Evolutionary conservation across 2,888 invertebrate species (phyloP), one percentile per base, ranked within the genome.

Genomic region (Volucella zonaria): DNA sequence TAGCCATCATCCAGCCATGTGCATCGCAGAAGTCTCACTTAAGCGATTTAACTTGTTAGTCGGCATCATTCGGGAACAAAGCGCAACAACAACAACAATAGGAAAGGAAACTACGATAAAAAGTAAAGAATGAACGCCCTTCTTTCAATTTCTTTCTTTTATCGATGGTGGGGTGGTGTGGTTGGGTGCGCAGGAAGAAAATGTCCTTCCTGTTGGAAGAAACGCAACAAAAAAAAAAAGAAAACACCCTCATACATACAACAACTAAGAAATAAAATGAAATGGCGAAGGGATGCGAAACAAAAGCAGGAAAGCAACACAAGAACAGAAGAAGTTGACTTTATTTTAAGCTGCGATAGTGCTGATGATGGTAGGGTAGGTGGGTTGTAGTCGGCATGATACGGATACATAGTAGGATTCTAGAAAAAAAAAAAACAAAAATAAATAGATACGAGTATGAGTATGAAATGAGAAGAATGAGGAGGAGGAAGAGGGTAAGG

Each of bases 1-100:
- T 51, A 9, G 6, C 51, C 31, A 31, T 31, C 31, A 31, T 56
- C 49, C 15, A 74, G 70, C 18, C 59, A 70, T 82, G 64, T 82
- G 82, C 62, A 82, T 74, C 64, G 43, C 66, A 67, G 68, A 70
- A 58, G 81, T 73, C 73, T 68, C 76, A 73, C 73, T 73, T 81
- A 85, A 85, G 85, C 81, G 81, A 67, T 85, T 85, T 77, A 73
- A 73, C 85, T 81, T 81, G 76, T 81, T 76, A 80, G 76, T 61
- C 58, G 67, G 73, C 12, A 51, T 31, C 31, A 31, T 43, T 38
- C 47, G 45, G 10, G 12, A 59, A 56, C 38, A 74, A 77, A 62
- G 49, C 47, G 45, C 52, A n/a, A 43, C 43, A 64, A 45, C 49
- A 58, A 42, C 40, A 38, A n/a, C 47, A 4, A 45, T n/a, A 47